Conservation (phyloP, 2,888 invertebrate genomes). For the Cynaeus angustus region DNA sequence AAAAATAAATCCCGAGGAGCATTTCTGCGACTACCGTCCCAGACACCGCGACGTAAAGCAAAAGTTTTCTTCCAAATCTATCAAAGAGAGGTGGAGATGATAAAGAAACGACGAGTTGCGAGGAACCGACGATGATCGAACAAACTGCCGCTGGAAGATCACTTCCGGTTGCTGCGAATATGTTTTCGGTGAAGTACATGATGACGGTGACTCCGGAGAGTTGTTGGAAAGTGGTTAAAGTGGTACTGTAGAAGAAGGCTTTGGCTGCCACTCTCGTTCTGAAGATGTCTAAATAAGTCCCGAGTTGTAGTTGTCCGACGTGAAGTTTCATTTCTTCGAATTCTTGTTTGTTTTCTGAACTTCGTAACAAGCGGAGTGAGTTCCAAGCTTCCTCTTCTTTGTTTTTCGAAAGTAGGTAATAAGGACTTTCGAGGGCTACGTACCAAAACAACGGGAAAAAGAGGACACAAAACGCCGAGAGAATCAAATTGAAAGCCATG, state of each 20-base stretch:
- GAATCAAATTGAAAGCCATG: conserved; percentile 54
- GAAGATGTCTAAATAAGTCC: conserved; percentile 35
- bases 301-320: conserved; percentile 27
- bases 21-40: conserved; percentile 80
- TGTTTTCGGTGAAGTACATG: conserved; percentile 66
- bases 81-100: conserved; percentile 85
- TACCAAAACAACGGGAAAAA: conserved; percentile 52
- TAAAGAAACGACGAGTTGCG: conserved; percentile 82
- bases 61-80: conserved; percentile 80
- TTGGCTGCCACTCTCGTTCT: conserved; percentile 35
- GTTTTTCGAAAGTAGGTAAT: conserved; percentile 57
- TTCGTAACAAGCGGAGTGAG: conserved; percentile 62
- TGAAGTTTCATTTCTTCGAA: conserved; percentile 50
- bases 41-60: conserved; percentile 80
- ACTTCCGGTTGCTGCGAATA: conserved; percentile 79
- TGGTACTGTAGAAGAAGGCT: conserved; percentile 52
- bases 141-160: conserved; percentile 76
- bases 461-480: conserved; percentile 51
- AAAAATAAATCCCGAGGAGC: conserved; percentile 77
- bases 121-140: conserved; percentile 84
- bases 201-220: conserved; percentile 57
- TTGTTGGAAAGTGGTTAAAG: conserved; percentile 55
- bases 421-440: conserved; percentile 50
- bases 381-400: conserved; percentile 75
- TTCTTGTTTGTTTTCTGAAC: conserved; percentile 46